These are phyloP conservation scores for Anoplophora glabripennis DNA, from an alignment of 1,140 invertebrate genomes.

Conservation along the genomic window DNA sequence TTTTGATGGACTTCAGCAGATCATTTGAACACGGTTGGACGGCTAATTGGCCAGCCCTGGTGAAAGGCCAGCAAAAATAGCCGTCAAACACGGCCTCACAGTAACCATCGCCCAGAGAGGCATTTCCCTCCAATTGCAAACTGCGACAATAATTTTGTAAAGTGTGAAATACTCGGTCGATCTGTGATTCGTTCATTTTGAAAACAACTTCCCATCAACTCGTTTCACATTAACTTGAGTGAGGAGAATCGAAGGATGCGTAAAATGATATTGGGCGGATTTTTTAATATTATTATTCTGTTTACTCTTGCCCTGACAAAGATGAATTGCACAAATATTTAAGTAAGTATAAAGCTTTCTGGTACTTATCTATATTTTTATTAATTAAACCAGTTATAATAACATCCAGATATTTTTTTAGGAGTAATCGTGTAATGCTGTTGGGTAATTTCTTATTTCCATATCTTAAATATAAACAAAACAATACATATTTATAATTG, in stretches of 20 bases:
- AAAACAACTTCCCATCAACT: not conserved
- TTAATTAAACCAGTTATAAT: too few relatives aligned
- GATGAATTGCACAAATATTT: constrained; percentile 13
- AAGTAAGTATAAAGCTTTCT: not conserved
- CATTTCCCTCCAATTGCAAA: not conserved
- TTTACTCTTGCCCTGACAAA: constrained; percentile 22
- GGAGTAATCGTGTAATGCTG: too few relatives aligned
- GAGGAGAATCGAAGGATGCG: not conserved
- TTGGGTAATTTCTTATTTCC: too few relatives aligned
- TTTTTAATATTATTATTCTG: constrained; percentile 10
- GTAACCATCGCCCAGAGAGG: not conserved
- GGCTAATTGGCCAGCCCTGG: constrained; percentile 48
- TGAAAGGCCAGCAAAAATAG: constrained; percentile 57
- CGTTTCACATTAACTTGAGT: not conserved
- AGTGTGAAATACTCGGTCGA: not conserved
- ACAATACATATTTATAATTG: too few relatives aligned
- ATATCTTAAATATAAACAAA: too few relatives aligned
- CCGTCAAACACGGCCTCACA: constrained; percentile 52
- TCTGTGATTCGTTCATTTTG: not conserved
- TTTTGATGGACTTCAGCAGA: constrained; percentile 51
- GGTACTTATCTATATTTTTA: too few relatives aligned
- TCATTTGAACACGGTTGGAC: constrained; percentile 53
- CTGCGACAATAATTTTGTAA: not conserved
- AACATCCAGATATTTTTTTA: too few relatives aligned
- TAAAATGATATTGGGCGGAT: constrained; percentile 23